Percentiles rank a stretch among this genome's conserved stretches.
Evolutionary conservation across 2,888 invertebrate genomes (phyloP).

Genomic region (Nebria brevicollis): DNA sequence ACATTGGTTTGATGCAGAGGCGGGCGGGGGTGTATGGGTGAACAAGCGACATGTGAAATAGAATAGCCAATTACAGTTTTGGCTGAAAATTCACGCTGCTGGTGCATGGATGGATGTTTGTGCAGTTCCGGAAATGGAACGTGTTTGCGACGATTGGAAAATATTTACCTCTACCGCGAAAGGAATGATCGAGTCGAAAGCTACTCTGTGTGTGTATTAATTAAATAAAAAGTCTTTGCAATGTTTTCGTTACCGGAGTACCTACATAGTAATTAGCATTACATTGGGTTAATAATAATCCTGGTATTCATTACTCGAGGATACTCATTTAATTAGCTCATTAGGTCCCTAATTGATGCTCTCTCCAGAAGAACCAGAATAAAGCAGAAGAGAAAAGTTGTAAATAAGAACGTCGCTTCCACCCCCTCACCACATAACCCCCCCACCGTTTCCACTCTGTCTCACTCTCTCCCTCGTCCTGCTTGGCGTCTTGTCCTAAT

Average conservation of each 20-base stretch:
- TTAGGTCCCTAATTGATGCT: conserved; percentile 66
- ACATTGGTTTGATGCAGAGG: background rate
- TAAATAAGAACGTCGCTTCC: conserved; percentile 41
- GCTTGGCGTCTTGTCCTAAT: conserved; percentile 15
- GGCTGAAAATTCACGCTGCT: background rate
- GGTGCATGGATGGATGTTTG: too few relatives aligned
- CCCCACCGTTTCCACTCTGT: background rate
- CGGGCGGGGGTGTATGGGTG: background rate
- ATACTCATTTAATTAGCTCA: conserved; percentile 67
- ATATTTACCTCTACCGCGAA: too few relatives aligned
- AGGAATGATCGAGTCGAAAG: background rate
- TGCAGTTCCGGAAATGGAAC: too few relatives aligned
- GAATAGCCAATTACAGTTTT: background rate
- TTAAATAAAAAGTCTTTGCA: background rate
- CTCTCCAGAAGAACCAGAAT: conserved; percentile 50
- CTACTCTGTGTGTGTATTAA: background rate
- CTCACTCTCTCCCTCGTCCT: background rate
- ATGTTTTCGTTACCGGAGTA: background rate
- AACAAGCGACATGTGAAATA: background rate
- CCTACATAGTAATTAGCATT: conserved; percentile 55
- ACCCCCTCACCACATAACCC: background rate
- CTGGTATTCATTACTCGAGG: conserved; percentile 63
- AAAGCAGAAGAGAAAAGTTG: conserved; percentile 41
- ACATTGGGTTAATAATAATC: conserved; percentile 59
- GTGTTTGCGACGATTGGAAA: too few relatives aligned